A percentile compares a stretch with the other conserved stretches of the same genome.
phyloP scores from a whole-genome alignment of 1,140 invertebrate species.

The Drosophila auraria region DNA sequence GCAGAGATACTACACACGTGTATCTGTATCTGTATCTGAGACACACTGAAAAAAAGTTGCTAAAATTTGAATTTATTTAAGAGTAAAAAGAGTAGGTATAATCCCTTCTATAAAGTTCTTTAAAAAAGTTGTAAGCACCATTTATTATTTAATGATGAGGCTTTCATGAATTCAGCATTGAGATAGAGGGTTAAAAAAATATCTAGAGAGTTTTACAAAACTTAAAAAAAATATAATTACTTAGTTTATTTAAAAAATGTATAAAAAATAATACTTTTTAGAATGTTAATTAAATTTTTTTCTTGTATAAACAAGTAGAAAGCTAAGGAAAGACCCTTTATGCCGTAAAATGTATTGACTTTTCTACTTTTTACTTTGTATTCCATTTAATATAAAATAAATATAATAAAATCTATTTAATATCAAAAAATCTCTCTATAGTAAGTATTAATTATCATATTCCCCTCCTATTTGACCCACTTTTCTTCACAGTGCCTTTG shows the following conservation, averaged over 20 bases:
- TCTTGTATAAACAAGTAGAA: too few species aligned
- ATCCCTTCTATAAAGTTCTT: background rate
- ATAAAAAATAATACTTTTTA: background rate
- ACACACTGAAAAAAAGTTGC: background rate
- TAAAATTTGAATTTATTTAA: background rate
- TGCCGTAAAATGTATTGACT: too few species aligned
- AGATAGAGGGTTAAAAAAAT: background rate
- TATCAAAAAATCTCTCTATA: too few species aligned
- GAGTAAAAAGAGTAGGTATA: background rate
- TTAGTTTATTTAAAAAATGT: background rate
- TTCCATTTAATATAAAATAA: too few species aligned
- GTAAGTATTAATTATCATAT: background rate
- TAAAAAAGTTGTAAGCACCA: too few species aligned
- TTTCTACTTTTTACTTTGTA: too few species aligned
- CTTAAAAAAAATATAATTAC: too few species aligned
- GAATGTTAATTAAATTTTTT: too few species aligned
- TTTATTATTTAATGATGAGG: too few species aligned
- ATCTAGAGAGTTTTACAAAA: background rate
- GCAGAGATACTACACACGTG: constrained; percentile 24
- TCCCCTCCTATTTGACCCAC: too few species aligned
- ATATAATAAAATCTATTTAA: background rate
- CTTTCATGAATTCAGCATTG: too few species aligned
- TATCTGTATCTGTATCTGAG: constrained; percentile 6
- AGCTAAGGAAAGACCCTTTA: too few species aligned
- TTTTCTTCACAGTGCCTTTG: constrained; percentile 12